A percentile compares a stretch with the other conserved stretches of the same genome.
These are phyloP conservation scores for Cheilinus undulatus DNA, from an alignment of 2,113 vertebrate genomes.

Conservation along the genomic window DNA sequence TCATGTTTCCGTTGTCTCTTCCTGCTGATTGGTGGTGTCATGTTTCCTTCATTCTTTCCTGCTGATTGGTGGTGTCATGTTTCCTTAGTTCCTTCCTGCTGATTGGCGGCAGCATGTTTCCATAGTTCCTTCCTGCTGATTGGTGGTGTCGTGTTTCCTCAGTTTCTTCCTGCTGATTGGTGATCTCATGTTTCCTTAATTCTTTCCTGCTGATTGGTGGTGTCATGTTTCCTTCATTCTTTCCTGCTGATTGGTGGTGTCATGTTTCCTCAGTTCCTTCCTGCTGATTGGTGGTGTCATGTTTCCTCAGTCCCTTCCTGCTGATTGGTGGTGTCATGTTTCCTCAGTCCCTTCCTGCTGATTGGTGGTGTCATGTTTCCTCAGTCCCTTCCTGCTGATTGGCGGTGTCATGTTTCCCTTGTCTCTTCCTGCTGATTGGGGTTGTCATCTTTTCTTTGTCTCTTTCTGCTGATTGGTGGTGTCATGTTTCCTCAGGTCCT, in stretches of 20 bases:
- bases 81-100: slow-evolving; percentile 71
- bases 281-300: slow-evolving; percentile 58
- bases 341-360: slow-evolving; percentile 48
- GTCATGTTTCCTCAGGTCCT: not conserved
- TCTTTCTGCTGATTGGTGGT: slow-evolving; percentile 68
- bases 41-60: slow-evolving; percentile 26
- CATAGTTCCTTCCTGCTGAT: slow-evolving; percentile 71
- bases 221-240: not conserved
- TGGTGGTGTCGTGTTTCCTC: not conserved
- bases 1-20: not conserved
- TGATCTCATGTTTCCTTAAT: not conserved
- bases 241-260: slow-evolving; percentile 58
- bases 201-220: slow-evolving; percentile 59
- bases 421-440: slow-evolving; percentile 66
- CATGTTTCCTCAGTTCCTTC: not conserved
- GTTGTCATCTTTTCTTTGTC: not conserved
- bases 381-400: slow-evolving; percentile 49
- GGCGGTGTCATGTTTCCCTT: not conserved
- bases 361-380: not conserved
- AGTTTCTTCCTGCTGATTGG: slow-evolving; percentile 71
- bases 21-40: slow-evolving; percentile 58
- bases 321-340: slow-evolving; percentile 24
- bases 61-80: slow-evolving; percentile 47
- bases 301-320: slow-evolving; percentile 29
- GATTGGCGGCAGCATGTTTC: not conserved